A percentile compares a stretch with the other conserved stretches of the same genome.
Conservation (phyloP, 2,888 invertebrate genomes). For the Ecliptopera silaceata region DNA sequence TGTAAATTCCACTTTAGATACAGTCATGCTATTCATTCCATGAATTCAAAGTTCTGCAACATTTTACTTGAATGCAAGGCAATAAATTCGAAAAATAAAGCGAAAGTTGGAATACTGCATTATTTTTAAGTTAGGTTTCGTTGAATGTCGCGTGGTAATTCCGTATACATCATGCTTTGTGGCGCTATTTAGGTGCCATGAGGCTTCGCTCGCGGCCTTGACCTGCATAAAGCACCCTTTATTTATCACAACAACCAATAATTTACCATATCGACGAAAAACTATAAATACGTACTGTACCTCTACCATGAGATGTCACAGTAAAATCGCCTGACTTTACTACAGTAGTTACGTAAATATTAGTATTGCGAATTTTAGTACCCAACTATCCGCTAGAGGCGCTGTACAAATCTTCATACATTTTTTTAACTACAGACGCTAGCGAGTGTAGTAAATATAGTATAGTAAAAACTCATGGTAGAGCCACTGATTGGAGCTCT, state of each 20-base stretch:
- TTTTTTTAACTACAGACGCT: no score
- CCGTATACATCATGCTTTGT: constrained; percentile 34
- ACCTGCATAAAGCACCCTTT: constrained; percentile 36
- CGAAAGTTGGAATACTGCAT: constrained; percentile 25
- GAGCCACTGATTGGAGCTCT: constrained; percentile 4
- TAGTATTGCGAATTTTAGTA: no score
- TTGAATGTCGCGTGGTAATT: constrained; percentile 36
- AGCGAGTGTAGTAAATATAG: no score
- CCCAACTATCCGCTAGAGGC: no score
- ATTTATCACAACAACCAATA: constrained; percentile 34
- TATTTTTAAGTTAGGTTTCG: constrained; percentile 27
- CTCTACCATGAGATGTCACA: no score
- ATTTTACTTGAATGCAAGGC: constrained; percentile 13
- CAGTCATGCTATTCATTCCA: neutral
- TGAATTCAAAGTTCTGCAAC: constrained; percentile 13
- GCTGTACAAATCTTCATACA: no score
- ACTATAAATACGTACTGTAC: constrained; percentile 1
- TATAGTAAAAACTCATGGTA: no score
- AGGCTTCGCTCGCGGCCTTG: constrained; percentile 46
- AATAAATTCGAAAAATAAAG: constrained; percentile 23
- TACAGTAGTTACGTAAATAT: no score
- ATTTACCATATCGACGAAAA: constrained; percentile 28
- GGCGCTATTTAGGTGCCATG: constrained; percentile 39
- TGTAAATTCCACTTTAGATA: neutral
- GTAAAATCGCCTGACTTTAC: no score